Evolutionary conservation across 2,113 vertebrate species (phyloP), one percentile per base, ranked within the genome.

Genomic region (Mormoops blainvillei): DNA sequence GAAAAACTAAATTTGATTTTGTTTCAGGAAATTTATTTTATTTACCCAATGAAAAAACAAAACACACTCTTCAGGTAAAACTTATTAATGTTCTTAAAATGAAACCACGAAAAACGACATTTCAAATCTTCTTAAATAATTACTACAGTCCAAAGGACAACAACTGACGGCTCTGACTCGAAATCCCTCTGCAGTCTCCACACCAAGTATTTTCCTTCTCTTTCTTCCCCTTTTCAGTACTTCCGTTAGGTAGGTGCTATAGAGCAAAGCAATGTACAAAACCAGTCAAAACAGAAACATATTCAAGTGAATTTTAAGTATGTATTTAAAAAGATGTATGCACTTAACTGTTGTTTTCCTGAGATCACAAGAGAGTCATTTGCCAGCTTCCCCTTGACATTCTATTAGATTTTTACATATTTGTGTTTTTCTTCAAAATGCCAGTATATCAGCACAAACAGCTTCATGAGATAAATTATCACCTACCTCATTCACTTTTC

Each of bases 211-310:
- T 36, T 54, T 68, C 18, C 48, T 71, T 94, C 92, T 83, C 12
- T 65, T 85, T 94, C 6, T 41, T 92, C 41, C 38, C 48, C 56
- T 58, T 84, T 83, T 80, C 33, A 93, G 87, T 41, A 90, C 63
- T 91, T 97, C 85, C 68, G 94, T 31, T 81, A 87, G 81, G 50
- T 41, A 95, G 89, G 38, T 97, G 84, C 86, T 88, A 80, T 48
- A 63, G 43, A 96, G 82, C 33, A 78, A 92, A 92, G 74, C 6
- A 2, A 61, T 78, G 41, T 61, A 58, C 16, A 61, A 58, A 97
- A 92, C 24, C 73, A 91, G 61, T 90, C 80, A 88, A 93, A 97
- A 96, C 19, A 95, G 65, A 97, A 95, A 78, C 50, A 83, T 15
- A 92, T 48, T 78, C 43, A 82, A 77, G 48, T 52, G 48, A 77